Conservation (phyloP, 2,888 invertebrate species). For the Clitarchus hookeri region DNA sequence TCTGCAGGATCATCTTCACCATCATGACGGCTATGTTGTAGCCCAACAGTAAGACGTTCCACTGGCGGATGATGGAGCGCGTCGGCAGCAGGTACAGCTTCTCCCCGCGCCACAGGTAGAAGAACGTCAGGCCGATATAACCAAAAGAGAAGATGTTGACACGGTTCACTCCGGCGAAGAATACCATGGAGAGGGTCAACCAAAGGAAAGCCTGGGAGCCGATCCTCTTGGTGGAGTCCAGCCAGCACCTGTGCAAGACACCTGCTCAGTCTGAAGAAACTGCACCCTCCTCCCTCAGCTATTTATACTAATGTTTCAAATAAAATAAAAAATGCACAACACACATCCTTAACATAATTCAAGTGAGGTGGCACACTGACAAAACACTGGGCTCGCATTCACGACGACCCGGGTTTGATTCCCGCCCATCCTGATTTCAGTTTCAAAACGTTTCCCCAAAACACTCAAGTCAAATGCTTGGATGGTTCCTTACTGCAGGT, state of each 20-base stretch:
- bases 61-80: not conserved
- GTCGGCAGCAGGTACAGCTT: constrained; percentile 17
- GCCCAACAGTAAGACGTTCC: constrained; percentile 5
- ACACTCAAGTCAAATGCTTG: too few species aligned
- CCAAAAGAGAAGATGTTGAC: constrained; percentile 16
- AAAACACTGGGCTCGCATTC: too few species aligned
- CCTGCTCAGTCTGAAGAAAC: too few species aligned
- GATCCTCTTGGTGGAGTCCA: constrained; percentile 5
- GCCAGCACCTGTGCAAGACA: not conserved
- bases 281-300: too few species aligned
- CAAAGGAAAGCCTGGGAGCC: constrained; percentile 17
- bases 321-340: too few species aligned
- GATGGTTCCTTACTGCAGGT: too few species aligned
- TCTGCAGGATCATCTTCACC: constrained; percentile 18
- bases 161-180: not conserved
- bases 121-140: not conserved
- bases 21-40: constrained; percentile 17
- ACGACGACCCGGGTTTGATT: too few species aligned
- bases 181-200: not conserved
- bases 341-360: too few species aligned
- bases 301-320: too few species aligned
- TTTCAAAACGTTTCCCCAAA: too few species aligned
- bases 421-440: too few species aligned
- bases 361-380: too few species aligned
- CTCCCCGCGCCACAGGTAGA: constrained; percentile 4